A percentile compares a stretch with the other conserved stretches of the same genome.
phyloP scores from a whole-genome alignment of 2,113 vertebrate genomes.

The Nycticorax nycticorax region DNA sequence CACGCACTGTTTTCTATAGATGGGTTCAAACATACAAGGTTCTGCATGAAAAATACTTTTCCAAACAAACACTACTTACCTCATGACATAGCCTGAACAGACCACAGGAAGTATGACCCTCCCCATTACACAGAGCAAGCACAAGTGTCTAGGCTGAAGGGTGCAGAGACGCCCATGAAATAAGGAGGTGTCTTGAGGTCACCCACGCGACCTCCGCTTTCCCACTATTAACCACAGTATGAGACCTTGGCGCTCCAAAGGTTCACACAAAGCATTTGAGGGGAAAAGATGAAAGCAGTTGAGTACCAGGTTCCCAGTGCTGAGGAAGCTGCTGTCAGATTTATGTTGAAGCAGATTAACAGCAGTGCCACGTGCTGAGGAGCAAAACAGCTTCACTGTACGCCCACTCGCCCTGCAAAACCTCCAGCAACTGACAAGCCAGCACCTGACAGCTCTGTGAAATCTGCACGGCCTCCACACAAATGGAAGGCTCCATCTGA shows the following conservation, averaged over 20 bases:
- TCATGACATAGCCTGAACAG: background rate
- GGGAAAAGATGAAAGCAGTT: background rate
- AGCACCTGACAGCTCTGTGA: background rate
- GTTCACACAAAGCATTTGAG: background rate
- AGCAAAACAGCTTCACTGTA: slow-evolving; percentile 25
- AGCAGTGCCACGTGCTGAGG: slow-evolving; percentile 15
- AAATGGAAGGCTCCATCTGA: background rate
- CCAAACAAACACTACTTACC: background rate
- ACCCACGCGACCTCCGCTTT: background rate
- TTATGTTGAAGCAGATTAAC: slow-evolving; percentile 13
- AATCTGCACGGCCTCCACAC: background rate
- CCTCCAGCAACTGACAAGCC: slow-evolving; percentile 46
- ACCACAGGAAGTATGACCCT: background rate
- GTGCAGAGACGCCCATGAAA: background rate
- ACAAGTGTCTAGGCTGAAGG: background rate
- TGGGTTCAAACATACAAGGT: background rate
- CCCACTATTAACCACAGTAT: background rate
- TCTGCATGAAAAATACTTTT: background rate
- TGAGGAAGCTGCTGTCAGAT: slow-evolving; percentile 37
- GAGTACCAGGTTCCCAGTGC: background rate
- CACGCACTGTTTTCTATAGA: fast-evolving
- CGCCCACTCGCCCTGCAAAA: slow-evolving; percentile 37
- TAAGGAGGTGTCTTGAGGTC: background rate
- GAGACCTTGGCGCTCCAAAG: background rate
- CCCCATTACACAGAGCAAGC: background rate